These are phyloP conservation scores for Gerosis bhagava DNA, from an alignment of 2,888 invertebrate genomes.

Conservation along the genomic window DNA sequence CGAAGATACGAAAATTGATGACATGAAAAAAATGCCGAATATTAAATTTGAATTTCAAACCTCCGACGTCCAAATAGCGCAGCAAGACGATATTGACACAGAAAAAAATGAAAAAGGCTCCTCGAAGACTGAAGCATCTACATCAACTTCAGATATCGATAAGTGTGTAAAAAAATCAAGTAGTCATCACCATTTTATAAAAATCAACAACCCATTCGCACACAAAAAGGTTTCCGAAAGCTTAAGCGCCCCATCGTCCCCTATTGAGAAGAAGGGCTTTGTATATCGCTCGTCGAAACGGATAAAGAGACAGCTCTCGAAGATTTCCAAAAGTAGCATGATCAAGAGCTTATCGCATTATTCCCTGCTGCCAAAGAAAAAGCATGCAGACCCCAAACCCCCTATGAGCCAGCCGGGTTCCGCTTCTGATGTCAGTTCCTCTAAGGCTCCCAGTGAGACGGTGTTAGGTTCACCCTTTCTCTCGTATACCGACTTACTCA, in stretches of 20 bases:
- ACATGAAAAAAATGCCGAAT: constrained; percentile 15
- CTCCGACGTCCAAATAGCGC: constrained; percentile 14
- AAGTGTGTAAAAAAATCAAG: constrained; percentile 55
- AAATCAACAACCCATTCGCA: constrained; percentile 68
- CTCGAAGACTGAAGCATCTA: constrained; percentile 7
- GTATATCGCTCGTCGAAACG: constrained; percentile 70
- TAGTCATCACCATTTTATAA: constrained; percentile 58
- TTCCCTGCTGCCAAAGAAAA: constrained; percentile 68
- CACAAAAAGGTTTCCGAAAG: constrained; percentile 65
- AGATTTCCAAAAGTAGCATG: constrained; percentile 69
- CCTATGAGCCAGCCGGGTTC: constrained; percentile 65
- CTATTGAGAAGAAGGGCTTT: constrained; percentile 65
- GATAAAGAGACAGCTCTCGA: constrained; percentile 65
- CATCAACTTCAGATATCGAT: constrained; percentile 37
- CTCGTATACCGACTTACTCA: constrained; percentile 68
- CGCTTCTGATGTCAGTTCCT: constrained; percentile 62
- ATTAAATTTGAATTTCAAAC: constrained; percentile 16
- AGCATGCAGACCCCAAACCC: constrained; percentile 49
- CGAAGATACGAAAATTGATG: constrained; percentile 24
- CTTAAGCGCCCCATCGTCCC: constrained; percentile 72
- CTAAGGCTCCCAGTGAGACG: constrained; percentile 70
- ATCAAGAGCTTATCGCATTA: constrained; percentile 74
- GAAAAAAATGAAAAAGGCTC: constrained; percentile 10
- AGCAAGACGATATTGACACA: constrained; percentile 10
- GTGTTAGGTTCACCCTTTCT: constrained; percentile 80